Percentiles rank a stretch among this genome's conserved stretches.
These are phyloP conservation scores for Neocloeon triangulifer DNA, from an alignment of 1,140 invertebrate genomes.

Conservation along the genomic window DNA sequence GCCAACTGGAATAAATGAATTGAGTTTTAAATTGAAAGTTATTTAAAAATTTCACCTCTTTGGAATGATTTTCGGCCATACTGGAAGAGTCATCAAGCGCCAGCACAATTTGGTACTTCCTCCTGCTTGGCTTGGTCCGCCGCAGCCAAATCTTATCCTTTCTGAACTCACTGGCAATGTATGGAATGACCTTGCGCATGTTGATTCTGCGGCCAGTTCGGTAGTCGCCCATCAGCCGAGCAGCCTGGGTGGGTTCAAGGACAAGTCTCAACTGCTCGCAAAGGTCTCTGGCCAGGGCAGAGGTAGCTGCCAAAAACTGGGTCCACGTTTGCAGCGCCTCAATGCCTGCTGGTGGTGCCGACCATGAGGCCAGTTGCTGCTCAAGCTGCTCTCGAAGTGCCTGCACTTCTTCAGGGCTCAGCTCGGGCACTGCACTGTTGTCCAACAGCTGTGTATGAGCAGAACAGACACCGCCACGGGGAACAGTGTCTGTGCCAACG, in stretches of 20 bases:
- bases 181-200: conserved; percentile 94
- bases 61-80: conserved; percentile 75
- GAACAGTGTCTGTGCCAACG: conserved; percentile 37
- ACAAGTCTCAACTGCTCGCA: conserved; percentile 85
- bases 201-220: conserved; percentile 91
- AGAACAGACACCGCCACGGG: conserved; percentile 42
- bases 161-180: conserved; percentile 94
- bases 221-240: conserved; percentile 83
- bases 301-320: conserved; percentile 30
- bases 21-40: too few species aligned
- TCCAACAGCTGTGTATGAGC: conserved; percentile 30
- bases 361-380: conserved; percentile 27
- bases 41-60: conserved; percentile 39
- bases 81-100: conserved; percentile 94
- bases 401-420: conserved; percentile 11
- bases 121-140: conserved; percentile 81
- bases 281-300: conserved; percentile 57
- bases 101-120: conserved; percentile 90
- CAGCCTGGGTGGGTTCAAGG: conserved; percentile 82
- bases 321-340: conserved; percentile 30
- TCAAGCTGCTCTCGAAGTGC: conserved; percentile 22
- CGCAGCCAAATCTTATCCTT: conserved; percentile 99
- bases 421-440: conserved; percentile 17
- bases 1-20: conserved; percentile 34
- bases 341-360: conserved; percentile 17